These are phyloP conservation scores for Antechinus flavipes DNA, from an alignment of 2,113 vertebrate species.

Conservation along the genomic window DNA sequence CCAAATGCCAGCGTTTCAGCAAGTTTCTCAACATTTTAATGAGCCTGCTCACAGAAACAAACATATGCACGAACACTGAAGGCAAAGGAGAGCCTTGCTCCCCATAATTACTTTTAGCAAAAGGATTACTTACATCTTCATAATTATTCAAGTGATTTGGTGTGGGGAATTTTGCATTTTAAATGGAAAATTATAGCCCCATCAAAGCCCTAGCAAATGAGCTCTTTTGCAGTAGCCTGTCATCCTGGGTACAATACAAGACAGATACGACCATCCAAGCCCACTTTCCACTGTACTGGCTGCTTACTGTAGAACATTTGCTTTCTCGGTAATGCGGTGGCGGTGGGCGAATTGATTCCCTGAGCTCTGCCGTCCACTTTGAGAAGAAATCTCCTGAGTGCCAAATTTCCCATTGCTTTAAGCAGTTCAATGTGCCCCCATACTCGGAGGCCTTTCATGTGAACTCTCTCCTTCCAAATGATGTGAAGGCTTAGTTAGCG, in stretches of 20 bases:
- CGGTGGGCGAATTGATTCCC: neutral
- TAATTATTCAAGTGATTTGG: slow-evolving; percentile 60
- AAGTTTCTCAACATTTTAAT: slow-evolving; percentile 69
- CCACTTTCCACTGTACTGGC: neutral
- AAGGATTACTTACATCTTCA: slow-evolving; percentile 65
- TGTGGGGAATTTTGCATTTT: slow-evolving; percentile 53
- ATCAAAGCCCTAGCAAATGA: slow-evolving; percentile 52
- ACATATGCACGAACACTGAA: slow-evolving; percentile 19
- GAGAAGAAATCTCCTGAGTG: slow-evolving; percentile 11
- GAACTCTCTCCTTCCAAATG: neutral
- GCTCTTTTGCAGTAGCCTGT: slow-evolving; percentile 13
- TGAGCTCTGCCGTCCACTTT: slow-evolving; percentile 8
- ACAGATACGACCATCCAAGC: neutral
- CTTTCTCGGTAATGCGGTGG: neutral
- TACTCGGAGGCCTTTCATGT: neutral
- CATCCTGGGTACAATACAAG: neutral
- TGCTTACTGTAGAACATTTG: slow-evolving; percentile 34
- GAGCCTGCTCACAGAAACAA: slow-evolving; percentile 60
- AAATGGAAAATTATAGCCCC: slow-evolving; percentile 62
- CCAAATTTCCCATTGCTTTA: slow-evolving; percentile 14
- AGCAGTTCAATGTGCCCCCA: slow-evolving; percentile 33
- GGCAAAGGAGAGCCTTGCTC: slow-evolving; percentile 37
- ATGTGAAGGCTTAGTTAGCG: neutral
- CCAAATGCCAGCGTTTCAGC: slow-evolving; percentile 57
- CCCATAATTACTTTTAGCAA: slow-evolving; percentile 55